Evolutionary conservation across 1,140 invertebrate species (phyloP).

Genomic region (Cardiocondyla obscurior): DNA sequence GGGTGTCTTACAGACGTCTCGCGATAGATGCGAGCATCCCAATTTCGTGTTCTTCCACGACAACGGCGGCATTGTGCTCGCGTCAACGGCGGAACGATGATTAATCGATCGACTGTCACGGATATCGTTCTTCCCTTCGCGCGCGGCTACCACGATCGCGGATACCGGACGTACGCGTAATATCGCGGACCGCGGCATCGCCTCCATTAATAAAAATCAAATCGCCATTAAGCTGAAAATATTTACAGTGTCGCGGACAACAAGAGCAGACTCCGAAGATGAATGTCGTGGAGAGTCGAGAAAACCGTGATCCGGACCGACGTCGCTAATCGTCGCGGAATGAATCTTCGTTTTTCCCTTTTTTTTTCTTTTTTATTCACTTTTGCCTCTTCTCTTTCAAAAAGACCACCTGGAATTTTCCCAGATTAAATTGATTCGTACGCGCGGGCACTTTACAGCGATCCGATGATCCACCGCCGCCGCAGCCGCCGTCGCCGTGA

Average conservation of each 20-base stretch:
- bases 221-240: conserved; percentile 74
- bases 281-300: not conserved
- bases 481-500: conserved; percentile 19
- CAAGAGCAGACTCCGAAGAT: not conserved
- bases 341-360: conserved; percentile 64
- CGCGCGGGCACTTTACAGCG: conserved; percentile 55
- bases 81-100: conserved; percentile 61
- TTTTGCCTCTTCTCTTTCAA: not conserved
- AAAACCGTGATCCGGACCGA: not conserved
- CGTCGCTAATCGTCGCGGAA: conserved; percentile 68
- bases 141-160: conserved; percentile 44
- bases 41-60: conserved; percentile 40
- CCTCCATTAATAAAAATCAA: conserved; percentile 81
- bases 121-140: conserved; percentile 39
- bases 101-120: conserved; percentile 64
- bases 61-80: conserved; percentile 61
- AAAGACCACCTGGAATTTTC: conserved; percentile 67
- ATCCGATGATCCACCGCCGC: conserved; percentile 22
- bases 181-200: conserved; percentile 5
- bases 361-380: not conserved
- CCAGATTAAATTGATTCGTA: conserved; percentile 74
- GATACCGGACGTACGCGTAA: conserved; percentile 53
- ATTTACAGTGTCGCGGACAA: conserved; percentile 67
- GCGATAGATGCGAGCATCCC: conserved; percentile 12
- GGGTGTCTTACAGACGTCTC: not conserved